phyloP scores from a whole-genome alignment of 1,140 invertebrate species.

The Onthophagus taurus region DNA sequence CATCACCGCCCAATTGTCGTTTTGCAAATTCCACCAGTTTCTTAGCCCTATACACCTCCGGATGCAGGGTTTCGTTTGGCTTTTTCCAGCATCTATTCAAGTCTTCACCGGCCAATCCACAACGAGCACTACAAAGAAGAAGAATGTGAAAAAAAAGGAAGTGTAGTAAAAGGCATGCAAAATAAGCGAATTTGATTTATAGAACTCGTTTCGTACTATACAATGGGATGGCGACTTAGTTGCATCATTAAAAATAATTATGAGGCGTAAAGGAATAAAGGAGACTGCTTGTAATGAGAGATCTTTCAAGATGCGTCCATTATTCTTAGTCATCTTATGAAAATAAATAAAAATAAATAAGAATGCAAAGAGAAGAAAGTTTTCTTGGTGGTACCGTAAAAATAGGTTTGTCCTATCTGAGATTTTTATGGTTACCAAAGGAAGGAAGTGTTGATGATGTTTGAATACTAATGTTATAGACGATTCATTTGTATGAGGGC shows the following conservation, averaged over 20 bases:
- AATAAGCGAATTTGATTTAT: neutral
- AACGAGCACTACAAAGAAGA: conserved; percentile 13
- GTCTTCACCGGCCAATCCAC: conserved; percentile 17
- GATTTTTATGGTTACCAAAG: no score
- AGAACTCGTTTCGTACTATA: no score
- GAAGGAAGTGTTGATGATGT: no score
- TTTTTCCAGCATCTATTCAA: conserved; percentile 21
- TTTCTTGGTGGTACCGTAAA: no score
- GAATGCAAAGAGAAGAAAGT: no score
- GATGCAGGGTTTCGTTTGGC: conserved; percentile 14
- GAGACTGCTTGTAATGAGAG: neutral
- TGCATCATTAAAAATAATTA: neutral
- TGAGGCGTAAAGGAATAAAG: neutral
- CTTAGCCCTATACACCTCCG: conserved; percentile 18
- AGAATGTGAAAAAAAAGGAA: neutral
- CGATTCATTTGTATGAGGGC: no score
- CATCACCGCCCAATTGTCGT: conserved; percentile 4
- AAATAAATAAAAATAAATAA: no score
- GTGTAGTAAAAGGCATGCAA: neutral
- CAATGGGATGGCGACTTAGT: neutral
- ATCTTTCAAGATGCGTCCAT: no score
- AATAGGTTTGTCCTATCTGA: no score
- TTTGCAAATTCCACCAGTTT: conserved; percentile 16
- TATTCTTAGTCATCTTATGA: no score
- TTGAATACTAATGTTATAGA: no score